These are phyloP conservation scores for Rhinogobius similis DNA, from an alignment of 2,113 vertebrate species.

Conservation along the genomic window DNA sequence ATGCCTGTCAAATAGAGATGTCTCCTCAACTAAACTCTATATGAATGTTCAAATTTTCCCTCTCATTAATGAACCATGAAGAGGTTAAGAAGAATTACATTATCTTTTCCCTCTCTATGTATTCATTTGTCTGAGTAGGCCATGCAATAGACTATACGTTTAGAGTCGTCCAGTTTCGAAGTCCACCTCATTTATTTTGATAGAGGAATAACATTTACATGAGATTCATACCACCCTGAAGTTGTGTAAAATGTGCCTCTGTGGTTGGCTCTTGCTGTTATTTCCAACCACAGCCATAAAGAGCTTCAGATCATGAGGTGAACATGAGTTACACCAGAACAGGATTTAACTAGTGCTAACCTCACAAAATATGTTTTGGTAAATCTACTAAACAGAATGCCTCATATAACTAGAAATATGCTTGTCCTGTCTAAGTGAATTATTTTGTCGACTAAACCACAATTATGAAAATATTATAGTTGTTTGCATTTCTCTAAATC, in stretches of 20 bases:
- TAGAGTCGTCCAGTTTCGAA: slow-evolving; percentile 22
- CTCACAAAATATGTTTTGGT: neutral
- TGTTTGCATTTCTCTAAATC: slow-evolving; percentile 34
- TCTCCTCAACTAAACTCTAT: slow-evolving; percentile 43
- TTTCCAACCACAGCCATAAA: slow-evolving; percentile 63
- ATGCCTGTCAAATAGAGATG: slow-evolving; percentile 29
- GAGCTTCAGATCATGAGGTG: slow-evolving; percentile 38
- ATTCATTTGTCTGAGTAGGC: slow-evolving; percentile 15
- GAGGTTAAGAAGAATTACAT: slow-evolving; percentile 25
- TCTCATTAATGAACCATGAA: slow-evolving; percentile 15
- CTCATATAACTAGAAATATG: neutral
- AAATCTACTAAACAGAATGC: neutral
- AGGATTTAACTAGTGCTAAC: slow-evolving; percentile 13
- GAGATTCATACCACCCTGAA: slow-evolving; percentile 38
- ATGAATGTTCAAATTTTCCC: slow-evolving; percentile 36
- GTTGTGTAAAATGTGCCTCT: slow-evolving; percentile 23
- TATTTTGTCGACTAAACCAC: slow-evolving; percentile 15
- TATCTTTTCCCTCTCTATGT: slow-evolving; percentile 16
- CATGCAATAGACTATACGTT: slow-evolving; percentile 13
- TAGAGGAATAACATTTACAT: slow-evolving; percentile 39
- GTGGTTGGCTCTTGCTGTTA: slow-evolving; percentile 32
- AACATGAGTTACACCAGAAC: slow-evolving; percentile 25
- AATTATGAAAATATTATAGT: slow-evolving; percentile 4
- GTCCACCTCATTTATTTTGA: slow-evolving; percentile 29
- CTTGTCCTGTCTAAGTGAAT: slow-evolving; percentile 24